Conservation (phyloP, 2,888 invertebrate species). For the Cryptus viduatorius region DNA sequence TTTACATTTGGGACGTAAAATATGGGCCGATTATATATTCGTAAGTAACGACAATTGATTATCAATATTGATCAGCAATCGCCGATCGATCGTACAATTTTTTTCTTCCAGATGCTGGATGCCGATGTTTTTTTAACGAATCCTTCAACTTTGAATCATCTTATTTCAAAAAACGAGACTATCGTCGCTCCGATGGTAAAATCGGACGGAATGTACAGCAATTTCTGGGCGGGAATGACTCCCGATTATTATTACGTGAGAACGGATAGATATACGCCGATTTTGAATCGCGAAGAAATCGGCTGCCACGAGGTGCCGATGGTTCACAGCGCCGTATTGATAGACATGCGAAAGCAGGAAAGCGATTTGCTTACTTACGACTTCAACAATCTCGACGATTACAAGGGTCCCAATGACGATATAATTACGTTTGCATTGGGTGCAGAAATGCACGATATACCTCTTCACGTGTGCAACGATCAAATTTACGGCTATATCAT, state of each 20-base stretch:
- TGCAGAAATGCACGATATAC: constrained; percentile 90
- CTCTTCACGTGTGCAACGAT: constrained; percentile 93
- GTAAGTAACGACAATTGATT: constrained; percentile 86
- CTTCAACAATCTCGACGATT: constrained; percentile 87
- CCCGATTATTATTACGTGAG: constrained; percentile 93
- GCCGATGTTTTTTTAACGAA: constrained; percentile 93
- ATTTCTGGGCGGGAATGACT: constrained; percentile 98
- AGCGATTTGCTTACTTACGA: constrained; percentile 91
- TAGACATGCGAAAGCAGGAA: constrained; percentile 88
- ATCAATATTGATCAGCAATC: constrained; percentile 26
- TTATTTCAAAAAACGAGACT: constrained; percentile 88
- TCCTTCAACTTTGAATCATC: constrained; percentile 87
- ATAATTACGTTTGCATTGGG: constrained; percentile 96
- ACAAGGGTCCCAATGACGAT: constrained; percentile 94
- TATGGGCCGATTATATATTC: constrained; percentile 96
- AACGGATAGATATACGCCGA: constrained; percentile 93
- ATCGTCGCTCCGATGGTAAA: constrained; percentile 94
- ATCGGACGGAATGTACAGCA: constrained; percentile 95
- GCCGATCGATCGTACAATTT: background rate
- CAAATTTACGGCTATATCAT: constrained; percentile 92
- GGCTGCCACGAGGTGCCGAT: constrained; percentile 95
- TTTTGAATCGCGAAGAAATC: constrained; percentile 88
- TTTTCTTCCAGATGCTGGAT: constrained; percentile 90
- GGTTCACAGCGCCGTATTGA: constrained; percentile 95
- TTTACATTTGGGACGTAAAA: constrained; percentile 89